These are phyloP conservation scores for Yponomeuta plumbellus DNA, from an alignment of 2,888 invertebrate genomes.

Conservation along the genomic window DNA sequence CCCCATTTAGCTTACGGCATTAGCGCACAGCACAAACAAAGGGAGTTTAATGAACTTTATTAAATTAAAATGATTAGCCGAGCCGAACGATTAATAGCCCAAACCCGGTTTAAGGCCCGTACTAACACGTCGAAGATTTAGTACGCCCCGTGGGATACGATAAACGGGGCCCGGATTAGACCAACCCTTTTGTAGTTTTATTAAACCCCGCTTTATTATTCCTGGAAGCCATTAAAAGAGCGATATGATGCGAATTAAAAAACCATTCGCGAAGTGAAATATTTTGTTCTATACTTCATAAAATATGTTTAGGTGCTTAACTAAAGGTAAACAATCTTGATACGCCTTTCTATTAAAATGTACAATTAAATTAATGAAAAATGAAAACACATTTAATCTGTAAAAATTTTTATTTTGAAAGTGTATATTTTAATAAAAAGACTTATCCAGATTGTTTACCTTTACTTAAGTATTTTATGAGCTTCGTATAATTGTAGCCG, in stretches of 20 bases:
- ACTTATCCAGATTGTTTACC: too few species aligned
- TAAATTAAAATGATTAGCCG: conserved; percentile 17
- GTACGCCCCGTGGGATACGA: conserved; percentile 42
- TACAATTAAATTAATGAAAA: too few species aligned
- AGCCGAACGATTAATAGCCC: conserved; percentile 11
- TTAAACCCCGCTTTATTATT: conserved; percentile 25
- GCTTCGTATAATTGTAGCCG: too few species aligned
- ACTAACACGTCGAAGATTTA: conserved; percentile 30
- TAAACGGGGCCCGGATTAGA: conserved; percentile 40
- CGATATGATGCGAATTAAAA: conserved; percentile 2
- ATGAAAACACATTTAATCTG: too few species aligned
- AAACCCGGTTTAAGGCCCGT: neutral
- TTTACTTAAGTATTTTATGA: too few species aligned
- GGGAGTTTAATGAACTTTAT: conserved; percentile 3
- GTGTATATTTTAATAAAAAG: too few species aligned
- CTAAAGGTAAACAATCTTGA: too few species aligned
- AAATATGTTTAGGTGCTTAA: too few species aligned
- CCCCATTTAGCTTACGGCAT: too few species aligned
- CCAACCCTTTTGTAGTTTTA: conserved; percentile 29
- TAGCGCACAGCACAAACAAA: neutral
- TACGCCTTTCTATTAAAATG: too few species aligned
- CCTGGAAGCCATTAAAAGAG: conserved; percentile 19
- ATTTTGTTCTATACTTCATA: too few species aligned
- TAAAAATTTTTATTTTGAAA: too few species aligned
- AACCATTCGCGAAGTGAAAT: neutral